Evolutionary conservation across 2,113 vertebrate genomes (phyloP).

Genomic region (Parotia lawesii): DNA sequence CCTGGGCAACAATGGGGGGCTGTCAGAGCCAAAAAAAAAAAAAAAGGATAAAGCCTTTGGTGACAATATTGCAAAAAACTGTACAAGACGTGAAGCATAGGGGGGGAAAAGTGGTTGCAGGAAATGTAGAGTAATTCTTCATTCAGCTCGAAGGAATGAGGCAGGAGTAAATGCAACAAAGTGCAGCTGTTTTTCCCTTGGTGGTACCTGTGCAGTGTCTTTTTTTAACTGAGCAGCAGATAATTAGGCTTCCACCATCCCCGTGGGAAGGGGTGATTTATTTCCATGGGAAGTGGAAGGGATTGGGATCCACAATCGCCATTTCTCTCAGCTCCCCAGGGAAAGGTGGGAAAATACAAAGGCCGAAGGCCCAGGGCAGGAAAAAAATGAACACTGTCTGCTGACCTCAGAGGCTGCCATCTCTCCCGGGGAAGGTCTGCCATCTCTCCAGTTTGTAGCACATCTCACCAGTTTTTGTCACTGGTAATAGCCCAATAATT

Average conservation of each 20-base stretch:
- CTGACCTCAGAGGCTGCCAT: neutral
- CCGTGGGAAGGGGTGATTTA: neutral
- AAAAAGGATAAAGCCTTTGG: neutral
- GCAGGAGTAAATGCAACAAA: neutral
- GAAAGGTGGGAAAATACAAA: neutral
- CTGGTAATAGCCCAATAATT: conserved; percentile 32
- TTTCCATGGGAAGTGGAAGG: neutral
- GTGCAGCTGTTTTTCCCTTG: neutral
- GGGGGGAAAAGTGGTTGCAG: rapidly evolving
- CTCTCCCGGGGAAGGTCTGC: neutral
- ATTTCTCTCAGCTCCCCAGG: neutral
- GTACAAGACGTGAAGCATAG: neutral
- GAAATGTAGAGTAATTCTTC: neutral
- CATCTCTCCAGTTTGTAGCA: neutral
- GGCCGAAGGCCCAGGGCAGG: neutral
- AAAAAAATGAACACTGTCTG: neutral
- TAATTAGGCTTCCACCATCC: neutral
- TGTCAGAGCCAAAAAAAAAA: neutral
- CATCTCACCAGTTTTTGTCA: neutral
- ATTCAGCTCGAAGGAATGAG: neutral
- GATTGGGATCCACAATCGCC: neutral
- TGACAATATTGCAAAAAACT: neutral
- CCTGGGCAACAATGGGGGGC: neutral
- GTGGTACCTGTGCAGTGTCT: neutral
- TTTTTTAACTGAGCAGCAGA: neutral